These are phyloP conservation scores for Dicycla oo DNA, from an alignment of 2,888 invertebrate genomes.

Conservation along the genomic window DNA sequence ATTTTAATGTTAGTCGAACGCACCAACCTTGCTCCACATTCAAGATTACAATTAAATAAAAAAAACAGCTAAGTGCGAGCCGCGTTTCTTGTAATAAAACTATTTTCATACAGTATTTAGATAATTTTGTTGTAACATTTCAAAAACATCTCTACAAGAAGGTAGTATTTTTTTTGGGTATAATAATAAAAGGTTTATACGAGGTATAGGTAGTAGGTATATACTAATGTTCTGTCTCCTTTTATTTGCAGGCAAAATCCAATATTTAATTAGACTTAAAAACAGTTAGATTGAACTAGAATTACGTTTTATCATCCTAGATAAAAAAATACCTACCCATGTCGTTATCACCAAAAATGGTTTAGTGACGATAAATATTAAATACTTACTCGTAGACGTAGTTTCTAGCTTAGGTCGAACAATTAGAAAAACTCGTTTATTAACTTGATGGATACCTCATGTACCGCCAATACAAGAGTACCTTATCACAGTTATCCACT, in stretches of 20 bases:
- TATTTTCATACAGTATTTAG: constrained; percentile 17
- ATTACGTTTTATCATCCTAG: background rate
- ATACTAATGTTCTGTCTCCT: background rate
- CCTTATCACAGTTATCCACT: too few species aligned
- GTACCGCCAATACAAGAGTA: background rate
- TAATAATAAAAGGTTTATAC: background rate
- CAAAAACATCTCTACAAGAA: background rate
- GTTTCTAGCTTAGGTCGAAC: background rate
- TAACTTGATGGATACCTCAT: background rate
- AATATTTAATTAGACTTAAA: background rate
- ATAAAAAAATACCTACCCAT: constrained; percentile 7
- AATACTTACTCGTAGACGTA: background rate
- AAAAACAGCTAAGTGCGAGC: constrained; percentile 68
- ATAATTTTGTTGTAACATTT: background rate
- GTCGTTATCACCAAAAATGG: background rate
- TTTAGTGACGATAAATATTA: constrained; percentile 1
- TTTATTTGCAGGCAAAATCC: background rate
- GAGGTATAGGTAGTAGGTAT: too few species aligned
- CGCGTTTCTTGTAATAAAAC: constrained; percentile 43
- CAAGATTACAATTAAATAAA: constrained; percentile 84
- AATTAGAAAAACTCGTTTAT: constrained; percentile 16
- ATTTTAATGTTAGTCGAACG: constrained; percentile 84
- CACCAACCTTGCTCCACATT: constrained; percentile 86
- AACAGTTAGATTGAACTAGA: too few species aligned
- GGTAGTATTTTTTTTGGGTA: background rate